Conservation (phyloP, 35 echinoderm and acorn worm species). For the Nesometra sesokonis region DNA sequence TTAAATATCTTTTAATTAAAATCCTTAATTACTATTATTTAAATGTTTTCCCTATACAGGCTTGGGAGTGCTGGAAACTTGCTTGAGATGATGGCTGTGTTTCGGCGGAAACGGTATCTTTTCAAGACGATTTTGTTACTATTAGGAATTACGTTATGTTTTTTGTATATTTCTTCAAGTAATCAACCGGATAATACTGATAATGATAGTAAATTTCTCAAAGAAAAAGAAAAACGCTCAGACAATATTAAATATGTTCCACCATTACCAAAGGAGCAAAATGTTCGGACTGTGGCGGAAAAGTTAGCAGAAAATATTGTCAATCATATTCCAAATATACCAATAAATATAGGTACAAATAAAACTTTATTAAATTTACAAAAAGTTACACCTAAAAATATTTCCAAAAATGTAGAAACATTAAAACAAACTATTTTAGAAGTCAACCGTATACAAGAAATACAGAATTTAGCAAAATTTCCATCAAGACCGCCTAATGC, state of each 20-base stretch:
- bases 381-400: neutral
- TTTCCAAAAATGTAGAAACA: neutral
- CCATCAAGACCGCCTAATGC: conserved; percentile 25
- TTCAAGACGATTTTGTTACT: neutral
- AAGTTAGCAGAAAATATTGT: neutral
- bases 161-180: neutral
- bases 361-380: neutral
- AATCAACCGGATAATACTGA: neutral
- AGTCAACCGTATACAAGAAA: conserved; percentile 60
- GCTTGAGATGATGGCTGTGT: neutral
- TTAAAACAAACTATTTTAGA: conserved; percentile 62
- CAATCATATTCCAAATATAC: neutral
- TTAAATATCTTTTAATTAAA: too few relatives aligned
- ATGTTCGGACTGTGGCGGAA: neutral
- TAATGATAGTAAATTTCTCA: neutral
- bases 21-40: too few relatives aligned
- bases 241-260: neutral
- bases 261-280: neutral
- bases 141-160: neutral
- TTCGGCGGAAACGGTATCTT: neutral
- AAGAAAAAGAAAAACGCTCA: neutral
- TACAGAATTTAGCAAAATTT: conserved; percentile 46
- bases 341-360: neutral
- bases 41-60: too few relatives aligned
- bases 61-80: too few relatives aligned